Evolutionary conservation across 2,113 vertebrate genomes (phyloP), one percentile per base, ranked within the genome.

Genomic region (Helogale parvula): DNA sequence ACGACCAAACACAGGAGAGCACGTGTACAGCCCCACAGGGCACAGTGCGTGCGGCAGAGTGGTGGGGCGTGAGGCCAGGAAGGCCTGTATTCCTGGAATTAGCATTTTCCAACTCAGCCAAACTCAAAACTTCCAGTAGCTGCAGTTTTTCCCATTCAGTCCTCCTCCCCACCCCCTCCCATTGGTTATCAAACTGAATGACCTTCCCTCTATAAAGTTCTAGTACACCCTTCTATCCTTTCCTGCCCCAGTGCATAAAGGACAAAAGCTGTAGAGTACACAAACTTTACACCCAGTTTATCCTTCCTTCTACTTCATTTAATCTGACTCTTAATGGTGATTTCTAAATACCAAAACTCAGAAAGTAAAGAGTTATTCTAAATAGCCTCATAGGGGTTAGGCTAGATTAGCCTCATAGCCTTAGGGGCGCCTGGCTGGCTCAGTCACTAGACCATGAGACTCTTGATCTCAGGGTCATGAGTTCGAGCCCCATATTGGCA

Each of bases 321-420:
- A 47, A 77, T 47, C 88, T 86, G 41, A 63, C 47, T 95, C 57
- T 93, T 88, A 88, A 76, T 47, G 60, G 77, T 31, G n/a, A 90
- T 57, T 94, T 81, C n/a, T 79, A 88, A 93, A 93, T 47, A 84
- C 8, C 47, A 72, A 93, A 83, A 83, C 16, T 65, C 69, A 96
- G 63, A 33, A 45, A 94, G 17, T 38, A 52, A 88, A 90, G 57
- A 96, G 41, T 38, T n/a, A 65, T 86, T 74, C n/a, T 88, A 88
- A 96, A 83, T 5, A 74, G 33, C 47, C 52, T 91, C 54, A 90
- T 81, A 47, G 45, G 45, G 45, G 45, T 47, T 47, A 47, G 45
- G 45, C 45, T 47, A 47, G 45, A 10, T 47, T 47, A 47, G 45
- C 10, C 45, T 47, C 45, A 47, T 47, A 47, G 8, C 45, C 45